Conservation (phyloP, 2,797 vertebrate species). For the Craterocephalus amniculus region DNA sequence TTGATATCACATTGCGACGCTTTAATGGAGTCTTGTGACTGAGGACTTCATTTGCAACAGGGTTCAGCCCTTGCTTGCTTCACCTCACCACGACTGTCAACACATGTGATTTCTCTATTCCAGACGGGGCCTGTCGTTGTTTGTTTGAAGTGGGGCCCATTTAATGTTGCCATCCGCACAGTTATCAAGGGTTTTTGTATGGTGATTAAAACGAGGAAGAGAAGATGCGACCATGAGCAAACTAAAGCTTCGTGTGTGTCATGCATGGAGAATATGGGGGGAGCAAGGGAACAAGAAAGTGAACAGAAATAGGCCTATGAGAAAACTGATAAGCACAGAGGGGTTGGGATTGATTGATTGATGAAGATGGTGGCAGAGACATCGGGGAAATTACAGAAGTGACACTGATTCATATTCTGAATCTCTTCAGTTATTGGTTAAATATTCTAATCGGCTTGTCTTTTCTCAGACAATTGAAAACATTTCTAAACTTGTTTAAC, state of each 20-base stretch:
- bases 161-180: no score
- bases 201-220: constrained; percentile 76
- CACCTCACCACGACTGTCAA: constrained; percentile 69
- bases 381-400: constrained; percentile 36
- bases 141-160: no score
- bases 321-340: constrained; percentile 59
- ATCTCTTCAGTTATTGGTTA: constrained; percentile 42
- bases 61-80: constrained; percentile 34
- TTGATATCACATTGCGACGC: constrained; percentile 80
- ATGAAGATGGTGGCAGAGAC: constrained; percentile 42
- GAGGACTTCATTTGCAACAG: constrained; percentile 81
- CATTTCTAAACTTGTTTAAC: constrained; percentile 11
- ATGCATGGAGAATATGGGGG: constrained; percentile 28
- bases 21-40: constrained; percentile 81
- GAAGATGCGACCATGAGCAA: constrained; percentile 65
- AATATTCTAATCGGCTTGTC: constrained; percentile 22
- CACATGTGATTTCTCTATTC: constrained; percentile 79
- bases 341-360: constrained; percentile 60
- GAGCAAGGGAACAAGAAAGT: constrained; percentile 20
- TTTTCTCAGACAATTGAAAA: constrained; percentile 13
- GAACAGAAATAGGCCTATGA: constrained; percentile 55
- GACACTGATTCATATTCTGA: constrained; percentile 43
- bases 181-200: constrained; percentile 66
- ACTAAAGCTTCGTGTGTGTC: constrained; percentile 50
- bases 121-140: constrained; percentile 51